Percentiles rank a stretch among this genome's conserved stretches.
phyloP scores from a whole-genome alignment of 2,797 vertebrate species.

The Pangasius mekongensis region DNA sequence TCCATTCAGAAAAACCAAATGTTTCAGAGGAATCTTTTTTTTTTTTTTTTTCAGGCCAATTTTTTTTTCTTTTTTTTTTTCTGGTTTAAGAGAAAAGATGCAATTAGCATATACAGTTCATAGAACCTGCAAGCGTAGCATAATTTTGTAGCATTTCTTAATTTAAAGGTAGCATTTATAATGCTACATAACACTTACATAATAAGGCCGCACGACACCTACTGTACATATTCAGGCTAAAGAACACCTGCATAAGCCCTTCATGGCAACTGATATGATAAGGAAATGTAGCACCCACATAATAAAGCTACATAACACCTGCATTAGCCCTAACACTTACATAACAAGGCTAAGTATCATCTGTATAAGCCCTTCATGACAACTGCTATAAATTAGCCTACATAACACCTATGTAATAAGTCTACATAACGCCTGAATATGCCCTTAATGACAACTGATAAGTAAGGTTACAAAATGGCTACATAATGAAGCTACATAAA shows the following conservation, averaged over 20 bases:
- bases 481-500: not conserved
- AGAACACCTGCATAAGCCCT: not conserved
- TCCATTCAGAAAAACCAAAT: constrained; percentile 25
- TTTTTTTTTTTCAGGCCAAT: not conserved
- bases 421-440: not conserved
- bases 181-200: not conserved
- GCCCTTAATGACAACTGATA: not conserved
- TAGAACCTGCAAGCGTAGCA: not conserved
- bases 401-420: not conserved
- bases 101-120: not conserved
- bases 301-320: not conserved
- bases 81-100: not conserved
- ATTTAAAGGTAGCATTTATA: not conserved
- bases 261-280: not conserved
- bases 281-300: not conserved
- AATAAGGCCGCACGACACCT: not conserved
- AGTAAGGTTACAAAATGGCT: not conserved
- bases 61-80: not conserved
- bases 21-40: not conserved
- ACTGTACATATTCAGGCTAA: not conserved
- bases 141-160: not conserved
- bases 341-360: not conserved
- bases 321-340: not conserved
- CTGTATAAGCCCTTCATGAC: not conserved
- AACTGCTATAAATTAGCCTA: not conserved